Evolutionary conservation across 2,797 vertebrate genomes (phyloP), one percentile per base, ranked within the genome.

Genomic region (Thaleichthys pacificus): DNA sequence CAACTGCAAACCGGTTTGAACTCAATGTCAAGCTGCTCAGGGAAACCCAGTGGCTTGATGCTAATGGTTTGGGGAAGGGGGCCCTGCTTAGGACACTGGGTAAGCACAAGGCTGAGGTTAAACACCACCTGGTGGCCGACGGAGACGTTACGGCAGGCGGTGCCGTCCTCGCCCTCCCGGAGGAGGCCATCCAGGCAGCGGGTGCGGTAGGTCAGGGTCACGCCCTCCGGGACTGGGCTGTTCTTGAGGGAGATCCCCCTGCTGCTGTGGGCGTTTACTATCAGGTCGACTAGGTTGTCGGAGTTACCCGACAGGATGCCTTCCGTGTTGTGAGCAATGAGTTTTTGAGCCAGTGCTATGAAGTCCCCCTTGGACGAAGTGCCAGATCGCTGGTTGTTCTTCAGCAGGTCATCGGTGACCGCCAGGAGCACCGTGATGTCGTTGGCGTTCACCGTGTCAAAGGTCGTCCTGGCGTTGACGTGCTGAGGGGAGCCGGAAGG

Each of bases 161-260:
- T 90, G 79, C 95, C 95, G 73, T 93, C 91, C 79, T 96, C 95
- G 66, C 93, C 94, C 14, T 91, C 94, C 47, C 91, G 91, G 21
- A 93, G 93, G 60, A 95, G 89, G 38, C 95, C 95, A 11, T 95
- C 95, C 83, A 95, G 96, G 77, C 95, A 96, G 84, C 91, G 94
- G 42, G 95, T 95, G 68, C 93, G 91, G 30, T 96, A 96, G 74
- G 88, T 92, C 83, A 96, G 94, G 24, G 92, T 92, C 63, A 96
- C 93, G 73, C 94, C 95, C 69, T 95, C 94, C 11, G 95, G 94
- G 12, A 95, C 81, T 80, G 94, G 95, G 76, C 87, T 91, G 77
- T 95, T 95, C 90, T 96, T 94, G 85, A 96, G 88, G 76, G 95
- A 96, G 84, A 96, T 95, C 54, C 51, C 51, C 6, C 51, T 56